Percentiles rank a stretch among this genome's conserved stretches.
Evolutionary conservation across 2,888 invertebrate genomes (phyloP).

Genomic region (Sesia apiformis): DNA sequence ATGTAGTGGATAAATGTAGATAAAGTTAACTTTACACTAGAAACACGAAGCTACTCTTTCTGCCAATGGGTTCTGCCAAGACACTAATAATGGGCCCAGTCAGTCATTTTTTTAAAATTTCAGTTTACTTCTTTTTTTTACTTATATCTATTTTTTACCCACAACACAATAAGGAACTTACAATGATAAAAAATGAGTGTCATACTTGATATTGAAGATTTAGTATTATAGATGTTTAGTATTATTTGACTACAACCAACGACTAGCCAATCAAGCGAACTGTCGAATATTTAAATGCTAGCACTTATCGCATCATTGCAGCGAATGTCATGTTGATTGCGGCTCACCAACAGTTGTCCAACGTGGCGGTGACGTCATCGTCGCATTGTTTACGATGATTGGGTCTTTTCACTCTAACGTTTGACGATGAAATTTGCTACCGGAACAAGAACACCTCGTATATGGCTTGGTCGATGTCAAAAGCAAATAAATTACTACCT

Average conservation of each 20-base stretch:
- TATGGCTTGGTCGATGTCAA: neutral
- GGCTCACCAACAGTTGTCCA: slow-evolving; percentile 3
- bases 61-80: no score
- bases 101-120: no score
- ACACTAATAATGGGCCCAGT: no score
- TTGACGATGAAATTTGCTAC: neutral
- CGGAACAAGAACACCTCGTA: neutral
- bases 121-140: no score
- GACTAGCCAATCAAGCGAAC: neutral
- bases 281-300: slow-evolving; percentile 5
- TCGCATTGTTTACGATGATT: slow-evolving; percentile 6
- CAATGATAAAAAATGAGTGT: no score
- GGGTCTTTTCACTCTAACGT: slow-evolving; percentile 4
- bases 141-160: no score
- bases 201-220: neutral
- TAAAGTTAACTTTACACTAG: no score
- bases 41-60: no score
- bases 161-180: no score
- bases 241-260: neutral
- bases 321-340: slow-evolving; percentile 9
- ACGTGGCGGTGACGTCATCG: slow-evolving; percentile 1
- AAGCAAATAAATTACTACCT: neutral
- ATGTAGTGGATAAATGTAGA: no score
- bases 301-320: slow-evolving; percentile 8
- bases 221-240: neutral